Base-by-base conservation (phyloP, 2,888 invertebrate species). In the Erebia aethiops region DNA sequence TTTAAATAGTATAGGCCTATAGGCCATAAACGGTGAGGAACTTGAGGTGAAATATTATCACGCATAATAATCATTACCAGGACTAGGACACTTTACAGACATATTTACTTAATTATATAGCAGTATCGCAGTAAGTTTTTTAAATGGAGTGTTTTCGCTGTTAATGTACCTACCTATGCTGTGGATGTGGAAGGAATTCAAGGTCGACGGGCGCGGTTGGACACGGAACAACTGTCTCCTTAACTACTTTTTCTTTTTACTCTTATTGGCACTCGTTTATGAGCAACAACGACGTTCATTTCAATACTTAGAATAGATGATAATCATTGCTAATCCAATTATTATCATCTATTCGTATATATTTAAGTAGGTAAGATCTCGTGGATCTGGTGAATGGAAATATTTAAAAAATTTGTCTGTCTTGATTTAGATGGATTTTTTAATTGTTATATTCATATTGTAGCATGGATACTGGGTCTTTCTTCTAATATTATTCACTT, bases 201-300 rank as follows among this genome's bases (percentile, higher is more conserved):
- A 85, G 85, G 85, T 71, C 81, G 74, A 75, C 83, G 16, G 75
- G 80, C 76, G 71, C n/a, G 75, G 80, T 76, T 69, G 62, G 73
- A 80, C 74, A 70, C 81, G 79, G 79, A 83, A 80, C 81, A 77
- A 79, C 79, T 81, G 80, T 79, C 82, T 81, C 80, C 73, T 73
- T 68, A 71, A 72, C 70, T 70, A 74, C 78, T 79, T 79, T 77
- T 77, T 76, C 72, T 60, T 79, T 77, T 75, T 79, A 71, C 60
- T 76, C 73, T 76, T 78, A 77, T 77, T 78, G 74, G 64, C 65
- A 74, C 69, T 71, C 65, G 68, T 69, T 72, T 72, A 73, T 70
- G 54, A 67, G 65, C 74, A 70, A 61, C 1, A 4, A 35, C 11
- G 13, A 21, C 16, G 56, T 62, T 62, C 43, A 62, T 41, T 63